Evolutionary conservation across 1,140 invertebrate genomes (phyloP).

Genomic region (Drosophila ficusphila): DNA sequence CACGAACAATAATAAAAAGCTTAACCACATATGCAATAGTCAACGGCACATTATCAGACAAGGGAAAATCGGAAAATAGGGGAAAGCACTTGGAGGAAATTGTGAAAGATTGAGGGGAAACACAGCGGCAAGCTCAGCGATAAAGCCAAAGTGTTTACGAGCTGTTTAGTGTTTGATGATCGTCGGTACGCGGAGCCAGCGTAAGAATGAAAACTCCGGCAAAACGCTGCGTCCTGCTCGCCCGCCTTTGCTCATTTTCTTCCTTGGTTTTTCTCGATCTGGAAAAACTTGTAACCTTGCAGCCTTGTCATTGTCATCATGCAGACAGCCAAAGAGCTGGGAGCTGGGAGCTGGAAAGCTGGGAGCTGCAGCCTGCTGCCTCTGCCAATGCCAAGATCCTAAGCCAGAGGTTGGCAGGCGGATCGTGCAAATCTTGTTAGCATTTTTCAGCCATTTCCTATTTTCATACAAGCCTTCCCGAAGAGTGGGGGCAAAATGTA

Average conservation of each 20-base stretch:
- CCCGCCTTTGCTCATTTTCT: conserved; percentile 1
- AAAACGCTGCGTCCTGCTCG: conserved; percentile 11
- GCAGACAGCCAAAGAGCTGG: conserved; percentile 39
- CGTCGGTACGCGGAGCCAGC: conserved; percentile 7
- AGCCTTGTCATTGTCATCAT: conserved; percentile 73
- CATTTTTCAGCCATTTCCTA: conserved; percentile 79
- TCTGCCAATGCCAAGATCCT: conserved; percentile 6
- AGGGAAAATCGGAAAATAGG: not conserved
- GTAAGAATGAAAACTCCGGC: not conserved
- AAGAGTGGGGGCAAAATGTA: not conserved
- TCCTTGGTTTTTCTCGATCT: conserved; percentile 47
- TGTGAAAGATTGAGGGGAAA: not conserved
- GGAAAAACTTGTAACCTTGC: conserved; percentile 82
- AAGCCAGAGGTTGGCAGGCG: conserved; percentile 54
- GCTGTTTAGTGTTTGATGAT: conserved; percentile 71
- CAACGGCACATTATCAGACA: conserved; percentile 63
- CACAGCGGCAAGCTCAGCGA: conserved; percentile 17
- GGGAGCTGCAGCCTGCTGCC: too few species aligned
- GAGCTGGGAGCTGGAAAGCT: too few species aligned
- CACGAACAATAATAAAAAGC: conserved; percentile 44
- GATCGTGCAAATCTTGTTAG: conserved; percentile 79
- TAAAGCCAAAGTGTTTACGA: conserved; percentile 79
- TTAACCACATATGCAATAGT: conserved; percentile 68
- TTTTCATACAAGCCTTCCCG: conserved; percentile 48
- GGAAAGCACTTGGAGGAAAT: not conserved